These are phyloP conservation scores for Miniopterus natalensis DNA, from an alignment of 2,113 vertebrate species.

Conservation along the genomic window DNA sequence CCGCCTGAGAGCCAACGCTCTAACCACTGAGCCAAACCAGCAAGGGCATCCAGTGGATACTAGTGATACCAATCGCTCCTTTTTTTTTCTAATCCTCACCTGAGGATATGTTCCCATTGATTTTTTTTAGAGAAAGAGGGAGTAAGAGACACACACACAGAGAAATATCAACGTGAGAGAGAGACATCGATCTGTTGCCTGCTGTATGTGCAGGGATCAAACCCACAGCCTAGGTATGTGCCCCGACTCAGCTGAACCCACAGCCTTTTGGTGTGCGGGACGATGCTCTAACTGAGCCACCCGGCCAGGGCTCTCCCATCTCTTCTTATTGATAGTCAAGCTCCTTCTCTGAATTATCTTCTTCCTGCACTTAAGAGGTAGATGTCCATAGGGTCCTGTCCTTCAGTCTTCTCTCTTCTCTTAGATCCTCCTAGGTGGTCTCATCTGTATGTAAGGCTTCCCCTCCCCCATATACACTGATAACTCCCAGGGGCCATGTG, in stretches of 20 bases:
- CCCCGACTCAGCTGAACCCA: not conserved
- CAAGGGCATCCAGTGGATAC: not conserved
- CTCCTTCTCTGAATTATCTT: not conserved
- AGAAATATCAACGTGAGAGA: not conserved
- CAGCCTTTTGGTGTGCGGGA: not conserved
- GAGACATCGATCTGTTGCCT: not conserved
- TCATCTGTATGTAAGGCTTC: not conserved
- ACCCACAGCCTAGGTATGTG: not conserved
- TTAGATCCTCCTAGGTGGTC: not conserved
- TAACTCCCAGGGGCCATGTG: not conserved
- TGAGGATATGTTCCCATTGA: not conserved
- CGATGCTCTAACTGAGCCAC: not conserved
- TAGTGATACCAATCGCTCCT: not conserved
- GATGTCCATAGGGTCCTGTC: not conserved
- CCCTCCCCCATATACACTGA: not conserved
- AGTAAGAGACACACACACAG: not conserved
- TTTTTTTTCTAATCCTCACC: not conserved
- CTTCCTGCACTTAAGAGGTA: not conserved
- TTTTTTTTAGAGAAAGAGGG: not conserved
- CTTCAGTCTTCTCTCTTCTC: not conserved
- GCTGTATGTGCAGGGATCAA: not conserved
- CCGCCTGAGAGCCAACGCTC: too few species aligned
- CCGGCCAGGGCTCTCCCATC: not conserved
- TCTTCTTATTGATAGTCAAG: not conserved
- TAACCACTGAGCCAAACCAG: too few species aligned